Conservation (phyloP, 2,113 vertebrate species). For the Prochilodus magdalenae region DNA sequence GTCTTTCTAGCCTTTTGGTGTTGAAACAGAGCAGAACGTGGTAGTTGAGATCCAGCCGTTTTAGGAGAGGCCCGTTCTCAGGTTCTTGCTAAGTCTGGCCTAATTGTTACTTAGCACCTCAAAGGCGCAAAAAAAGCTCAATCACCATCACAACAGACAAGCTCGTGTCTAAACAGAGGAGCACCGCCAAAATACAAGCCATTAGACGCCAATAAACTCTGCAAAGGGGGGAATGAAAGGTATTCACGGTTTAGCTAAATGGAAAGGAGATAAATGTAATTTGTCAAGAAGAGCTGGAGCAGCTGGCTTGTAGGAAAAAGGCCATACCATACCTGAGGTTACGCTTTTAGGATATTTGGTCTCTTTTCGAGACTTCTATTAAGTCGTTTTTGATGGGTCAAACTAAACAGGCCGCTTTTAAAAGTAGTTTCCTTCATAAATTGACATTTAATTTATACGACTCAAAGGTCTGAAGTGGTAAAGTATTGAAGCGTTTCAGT, state of each 20-base stretch:
- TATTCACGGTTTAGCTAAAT: slow-evolving; percentile 44
- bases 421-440: too few species aligned
- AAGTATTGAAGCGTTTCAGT: too few species aligned
- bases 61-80: slow-evolving; percentile 14
- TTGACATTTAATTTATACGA: too few species aligned
- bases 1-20: slow-evolving; percentile 33
- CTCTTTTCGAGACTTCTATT: background rate
- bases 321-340: slow-evolving; percentile 30
- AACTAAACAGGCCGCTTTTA: slow-evolving; percentile 11
- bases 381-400: background rate
- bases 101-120: slow-evolving; percentile 63
- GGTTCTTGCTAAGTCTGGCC: slow-evolving; percentile 43
- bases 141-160: slow-evolving; percentile 55
- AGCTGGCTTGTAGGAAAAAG: slow-evolving; percentile 38
- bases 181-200: slow-evolving; percentile 36
- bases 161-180: slow-evolving; percentile 63
- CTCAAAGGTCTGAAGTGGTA: too few species aligned
- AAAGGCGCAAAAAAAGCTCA: slow-evolving; percentile 54
- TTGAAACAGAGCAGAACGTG: slow-evolving; percentile 60
- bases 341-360: slow-evolving; percentile 25
- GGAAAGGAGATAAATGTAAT: slow-evolving; percentile 46
- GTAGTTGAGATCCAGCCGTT: slow-evolving; percentile 23
- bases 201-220: slow-evolving; percentile 45
- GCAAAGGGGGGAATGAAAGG: slow-evolving; percentile 38
- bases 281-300: slow-evolving; percentile 45